Base-by-base conservation (phyloP, 2,113 vertebrate species). In the Triplophysa dalaica region DNA sequence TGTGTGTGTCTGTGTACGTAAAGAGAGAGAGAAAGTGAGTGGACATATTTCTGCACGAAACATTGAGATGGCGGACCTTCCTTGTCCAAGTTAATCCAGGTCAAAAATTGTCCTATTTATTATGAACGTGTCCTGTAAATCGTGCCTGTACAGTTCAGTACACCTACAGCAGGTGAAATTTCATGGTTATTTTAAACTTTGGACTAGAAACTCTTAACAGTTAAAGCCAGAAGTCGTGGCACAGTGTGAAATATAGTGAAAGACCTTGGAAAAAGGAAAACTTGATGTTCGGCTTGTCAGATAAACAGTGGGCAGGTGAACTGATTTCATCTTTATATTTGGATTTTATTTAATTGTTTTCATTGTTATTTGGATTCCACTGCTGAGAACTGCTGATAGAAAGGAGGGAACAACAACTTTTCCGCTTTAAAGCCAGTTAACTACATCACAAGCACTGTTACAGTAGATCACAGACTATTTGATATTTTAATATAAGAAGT, bases 131-230 rank as follows among this genome's bases (percentile, higher is more conserved):
- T 86, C 90, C 91, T 89, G 87, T 90, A 90, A 86, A 83, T 85
- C 92, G 91, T 93, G 90, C 91, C 91, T 94, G 92, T 93, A 94
- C 91, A 93, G 91, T 91, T 87, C 82, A 89, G 88, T 92, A 91
- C 88, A 87, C 88, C 80, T 90, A 89, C 86, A 92, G 87, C 5
- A 45, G 43, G 8, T 45, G 43, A 9, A 5, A 17, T 54, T 19
- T 54, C 5, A 0, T 62, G 85, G 90, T 88, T 87, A 69, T 86
- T 84, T 85, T 87, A 90, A 82, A 83, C 80, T 82, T 85, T 38
- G 14, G 77, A 79, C 82, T 81, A 74, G 66, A 72, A 82, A 88
- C 82, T 76, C 82, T 84, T 83, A 86, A 83, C 73, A 74, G 21
- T 86, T 86, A 33, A 88, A 48, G 7, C 50, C 24, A 61, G 60